A percentile compares a stretch with the other conserved stretches of the same genome.
Conservation (phyloP, 2,888 invertebrate genomes). For the Rhamnusium bicolor region DNA sequence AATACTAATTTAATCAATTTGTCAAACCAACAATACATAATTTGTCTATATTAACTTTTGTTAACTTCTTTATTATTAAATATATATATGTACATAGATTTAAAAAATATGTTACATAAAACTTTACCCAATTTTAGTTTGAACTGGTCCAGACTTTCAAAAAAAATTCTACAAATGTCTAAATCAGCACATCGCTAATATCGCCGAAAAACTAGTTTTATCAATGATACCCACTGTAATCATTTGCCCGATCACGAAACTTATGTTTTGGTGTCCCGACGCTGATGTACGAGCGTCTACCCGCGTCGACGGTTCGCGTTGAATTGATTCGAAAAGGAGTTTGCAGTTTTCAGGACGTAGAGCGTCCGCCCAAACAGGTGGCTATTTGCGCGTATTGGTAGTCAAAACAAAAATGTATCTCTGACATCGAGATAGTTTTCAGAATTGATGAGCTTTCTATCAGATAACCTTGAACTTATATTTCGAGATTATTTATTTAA, state of each 20-base stretch:
- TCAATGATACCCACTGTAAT: not conserved
- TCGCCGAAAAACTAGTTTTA: not conserved
- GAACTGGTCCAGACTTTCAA: not conserved
- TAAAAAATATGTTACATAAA: no score
- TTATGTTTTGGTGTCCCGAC: conserved; percentile 24
- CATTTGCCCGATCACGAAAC: conserved; percentile 26
- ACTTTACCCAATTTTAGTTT: not conserved
- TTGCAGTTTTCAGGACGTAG: conserved; percentile 14
- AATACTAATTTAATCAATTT: no score
- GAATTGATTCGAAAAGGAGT: conserved; percentile 26
- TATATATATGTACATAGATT: no score
- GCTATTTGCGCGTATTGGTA: not conserved
- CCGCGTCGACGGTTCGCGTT: conserved; percentile 26
- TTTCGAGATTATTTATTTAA: not conserved
- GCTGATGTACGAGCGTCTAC: conserved; percentile 23
- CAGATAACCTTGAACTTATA: not conserved
- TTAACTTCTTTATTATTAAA: no score
- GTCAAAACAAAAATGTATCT: conserved; percentile 26
- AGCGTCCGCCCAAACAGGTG: conserved; percentile 33
- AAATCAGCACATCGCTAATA: not conserved
- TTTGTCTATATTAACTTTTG: no score
- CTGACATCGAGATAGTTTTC: not conserved
- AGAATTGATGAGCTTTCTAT: not conserved
- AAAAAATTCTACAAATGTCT: not conserved
- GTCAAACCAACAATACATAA: no score